These are phyloP conservation scores for Leptoteleia sp. DNA, from an alignment of 1,140 invertebrate species.

Conservation along the genomic window DNA sequence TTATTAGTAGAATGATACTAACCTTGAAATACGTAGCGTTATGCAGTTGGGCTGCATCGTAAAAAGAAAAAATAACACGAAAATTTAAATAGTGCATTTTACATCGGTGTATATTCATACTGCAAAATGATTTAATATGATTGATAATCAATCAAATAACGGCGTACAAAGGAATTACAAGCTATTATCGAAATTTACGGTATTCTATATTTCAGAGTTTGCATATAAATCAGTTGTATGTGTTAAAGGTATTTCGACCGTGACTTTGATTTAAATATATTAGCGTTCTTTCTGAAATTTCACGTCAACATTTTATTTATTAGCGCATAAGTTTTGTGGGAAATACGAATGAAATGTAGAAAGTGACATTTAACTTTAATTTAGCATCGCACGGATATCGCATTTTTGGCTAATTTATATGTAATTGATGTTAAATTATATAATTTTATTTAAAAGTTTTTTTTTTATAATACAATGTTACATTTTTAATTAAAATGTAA, in stretches of 20 bases:
- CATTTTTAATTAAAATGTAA: too few species aligned
- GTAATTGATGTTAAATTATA: too few species aligned
- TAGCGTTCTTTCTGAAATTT: neutral
- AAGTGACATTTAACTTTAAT: too few species aligned
- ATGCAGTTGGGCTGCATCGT: too few species aligned
- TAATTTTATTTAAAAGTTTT: too few species aligned
- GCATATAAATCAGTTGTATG: slow-evolving; percentile 14
- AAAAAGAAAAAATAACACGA: neutral
- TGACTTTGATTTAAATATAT: slow-evolving; percentile 5
- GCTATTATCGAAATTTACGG: slow-evolving; percentile 14
- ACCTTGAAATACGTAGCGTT: neutral
- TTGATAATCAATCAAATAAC: slow-evolving; percentile 28
- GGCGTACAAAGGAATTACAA: slow-evolving; percentile 10
- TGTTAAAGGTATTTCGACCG: neutral
- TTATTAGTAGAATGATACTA: neutral
- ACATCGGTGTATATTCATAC: neutral
- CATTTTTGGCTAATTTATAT: too few species aligned
- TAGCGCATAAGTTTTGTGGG: too few species aligned
- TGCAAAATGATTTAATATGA: slow-evolving; percentile 8
- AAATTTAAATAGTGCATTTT: slow-evolving; percentile 7
- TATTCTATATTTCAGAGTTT: neutral
- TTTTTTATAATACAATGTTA: too few species aligned
- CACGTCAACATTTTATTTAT: too few species aligned
- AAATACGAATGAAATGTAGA: too few species aligned
- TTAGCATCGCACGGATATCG: too few species aligned